Conservation (phyloP, 2,888 invertebrate genomes). For the Argynnis bischoffii region DNA sequence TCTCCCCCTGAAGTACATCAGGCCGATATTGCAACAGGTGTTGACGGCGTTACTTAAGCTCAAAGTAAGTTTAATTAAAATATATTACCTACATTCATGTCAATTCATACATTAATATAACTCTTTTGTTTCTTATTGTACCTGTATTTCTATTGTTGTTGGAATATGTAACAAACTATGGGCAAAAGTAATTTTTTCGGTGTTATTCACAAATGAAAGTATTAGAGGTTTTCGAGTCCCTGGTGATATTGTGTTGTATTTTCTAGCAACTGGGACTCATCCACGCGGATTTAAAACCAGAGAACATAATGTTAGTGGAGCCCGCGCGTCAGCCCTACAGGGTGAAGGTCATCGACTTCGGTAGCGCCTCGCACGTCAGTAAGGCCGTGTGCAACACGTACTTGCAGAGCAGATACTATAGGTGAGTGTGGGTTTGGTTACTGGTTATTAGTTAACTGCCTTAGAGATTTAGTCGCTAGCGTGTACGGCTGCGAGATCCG, state of each 20-base stretch:
- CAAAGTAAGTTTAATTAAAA: slow-evolving; percentile 82
- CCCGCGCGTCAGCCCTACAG: slow-evolving; percentile 98
- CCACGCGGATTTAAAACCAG: slow-evolving; percentile 99
- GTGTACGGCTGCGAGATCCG: too few relatives aligned
- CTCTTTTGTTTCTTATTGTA: not conserved
- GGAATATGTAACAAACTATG: too few relatives aligned
- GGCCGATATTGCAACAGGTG: slow-evolving; percentile 99
- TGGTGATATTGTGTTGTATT: not conserved
- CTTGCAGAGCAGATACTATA: slow-evolving; percentile 98
- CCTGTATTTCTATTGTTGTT: too few relatives aligned
- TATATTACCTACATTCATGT: not conserved
- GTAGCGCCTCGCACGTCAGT: slow-evolving; percentile 99
- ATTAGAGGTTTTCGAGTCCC: too few relatives aligned
- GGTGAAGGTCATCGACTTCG: slow-evolving; percentile 99
- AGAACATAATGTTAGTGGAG: slow-evolving; percentile 99
- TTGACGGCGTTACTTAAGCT: slow-evolving; percentile 92
- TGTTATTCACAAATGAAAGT: too few relatives aligned
- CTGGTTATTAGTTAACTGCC: not conserved
- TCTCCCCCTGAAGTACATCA: slow-evolving; percentile 97
- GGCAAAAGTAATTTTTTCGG: too few relatives aligned
- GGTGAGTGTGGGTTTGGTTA: slow-evolving; percentile 48
- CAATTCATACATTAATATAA: not conserved
- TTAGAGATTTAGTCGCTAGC: too few relatives aligned
- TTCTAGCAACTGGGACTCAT: slow-evolving; percentile 97
- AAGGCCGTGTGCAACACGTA: slow-evolving; percentile 99